Evolutionary conservation across 2,797 vertebrate genomes (phyloP).

Genomic region (Micrastur ruficollis): DNA sequence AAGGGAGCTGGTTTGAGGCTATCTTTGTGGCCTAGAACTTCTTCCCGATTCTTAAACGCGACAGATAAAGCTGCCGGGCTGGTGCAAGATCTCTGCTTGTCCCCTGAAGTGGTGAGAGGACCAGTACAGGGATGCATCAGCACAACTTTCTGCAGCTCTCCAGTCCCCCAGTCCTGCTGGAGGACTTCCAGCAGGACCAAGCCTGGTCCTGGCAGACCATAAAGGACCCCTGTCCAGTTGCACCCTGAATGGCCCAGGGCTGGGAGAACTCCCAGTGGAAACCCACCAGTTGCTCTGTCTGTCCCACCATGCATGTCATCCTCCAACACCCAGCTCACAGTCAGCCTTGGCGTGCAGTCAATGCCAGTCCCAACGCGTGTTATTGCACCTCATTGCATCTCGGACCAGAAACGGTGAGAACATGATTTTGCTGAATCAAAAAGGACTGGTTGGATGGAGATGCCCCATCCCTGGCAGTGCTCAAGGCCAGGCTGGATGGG

Average conservation of each 20-base stretch:
- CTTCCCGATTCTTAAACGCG: background rate
- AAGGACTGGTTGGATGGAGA: background rate
- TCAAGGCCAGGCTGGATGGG: too few relatives aligned
- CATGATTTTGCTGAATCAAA: background rate
- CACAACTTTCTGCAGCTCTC: background rate
- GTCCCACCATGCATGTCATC: background rate
- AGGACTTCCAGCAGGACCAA: background rate
- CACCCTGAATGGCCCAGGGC: too few relatives aligned
- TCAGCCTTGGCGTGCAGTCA: too few relatives aligned
- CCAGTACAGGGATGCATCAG: background rate
- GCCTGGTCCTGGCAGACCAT: background rate
- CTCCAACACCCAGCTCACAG: background rate
- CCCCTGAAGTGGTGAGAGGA: rapidly evolving
- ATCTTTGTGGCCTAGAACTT: too few relatives aligned
- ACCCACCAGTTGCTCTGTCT: background rate
- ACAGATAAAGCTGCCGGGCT: background rate
- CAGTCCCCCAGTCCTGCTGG: background rate
- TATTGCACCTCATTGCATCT: too few relatives aligned
- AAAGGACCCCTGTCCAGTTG: background rate
- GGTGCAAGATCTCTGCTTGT: background rate
- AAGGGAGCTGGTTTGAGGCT: background rate
- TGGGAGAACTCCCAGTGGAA: too few relatives aligned
- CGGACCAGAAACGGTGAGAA: background rate
- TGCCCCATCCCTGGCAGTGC: too few relatives aligned
- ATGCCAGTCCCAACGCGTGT: rapidly evolving